A percentile compares a stretch with the other conserved stretches of the same genome.
Evolutionary conservation across 92 coral and sea anemone species (phyloP).

Genomic region (Virgularia gustaviana): DNA sequence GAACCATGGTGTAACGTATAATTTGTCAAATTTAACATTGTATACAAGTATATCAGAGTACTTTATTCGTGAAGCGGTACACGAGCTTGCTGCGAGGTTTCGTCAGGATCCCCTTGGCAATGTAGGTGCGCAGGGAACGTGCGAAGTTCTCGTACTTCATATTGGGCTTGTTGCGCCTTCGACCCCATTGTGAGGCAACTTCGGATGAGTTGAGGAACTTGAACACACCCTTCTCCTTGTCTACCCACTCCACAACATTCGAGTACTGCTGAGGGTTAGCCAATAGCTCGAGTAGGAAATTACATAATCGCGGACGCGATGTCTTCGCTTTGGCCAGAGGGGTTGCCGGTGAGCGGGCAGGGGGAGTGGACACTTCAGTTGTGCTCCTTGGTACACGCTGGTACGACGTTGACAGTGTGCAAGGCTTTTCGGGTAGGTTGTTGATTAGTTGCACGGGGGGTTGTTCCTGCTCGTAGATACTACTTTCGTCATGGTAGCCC

Average conservation of each 20-base stretch:
- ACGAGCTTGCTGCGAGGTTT: constrained; percentile 96
- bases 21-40: too few species aligned
- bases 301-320: constrained; percentile 95
- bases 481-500: constrained; percentile 23
- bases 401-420: neutral
- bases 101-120: constrained; percentile 89
- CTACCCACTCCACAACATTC: constrained; percentile 91
- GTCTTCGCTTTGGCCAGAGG: constrained; percentile 43
- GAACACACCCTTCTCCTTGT: constrained; percentile 83
- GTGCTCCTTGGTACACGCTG: constrained; percentile 7
- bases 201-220: constrained; percentile 88
- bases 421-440: neutral
- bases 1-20: too few species aligned
- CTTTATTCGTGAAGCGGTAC: constrained; percentile 63
- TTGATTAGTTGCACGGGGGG: neutral
- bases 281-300: constrained; percentile 77
- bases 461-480: constrained; percentile 22
- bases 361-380: neutral
- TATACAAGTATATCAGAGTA: constrained; percentile 18
- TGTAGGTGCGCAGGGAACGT: constrained; percentile 90
- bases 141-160: constrained; percentile 99
- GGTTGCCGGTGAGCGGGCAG: neutral
- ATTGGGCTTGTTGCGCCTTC: constrained; percentile 80
- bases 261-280: constrained; percentile 73
- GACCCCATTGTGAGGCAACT: constrained; percentile 96